These are phyloP conservation scores for Danaus melanippus DNA, from an alignment of 1,140 invertebrate species.

Conservation along the genomic window DNA sequence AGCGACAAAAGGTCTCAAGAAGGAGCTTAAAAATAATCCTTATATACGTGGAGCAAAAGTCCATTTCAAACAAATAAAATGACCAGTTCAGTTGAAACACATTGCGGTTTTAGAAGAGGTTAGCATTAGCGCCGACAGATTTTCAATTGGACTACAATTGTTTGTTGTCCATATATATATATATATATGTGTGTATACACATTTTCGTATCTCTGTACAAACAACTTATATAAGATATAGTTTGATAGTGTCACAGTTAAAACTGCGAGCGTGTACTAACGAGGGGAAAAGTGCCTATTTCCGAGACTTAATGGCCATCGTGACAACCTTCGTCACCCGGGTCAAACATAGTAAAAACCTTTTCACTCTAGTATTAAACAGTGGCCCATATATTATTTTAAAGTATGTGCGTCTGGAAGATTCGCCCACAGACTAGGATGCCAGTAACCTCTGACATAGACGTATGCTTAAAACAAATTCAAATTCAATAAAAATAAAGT, in stretches of 20 bases:
- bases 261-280: slow-evolving; percentile 54
- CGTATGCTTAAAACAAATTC: no score
- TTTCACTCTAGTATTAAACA: no score
- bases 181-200: no score
- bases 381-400: no score
- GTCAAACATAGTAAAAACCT: slow-evolving; percentile 15
- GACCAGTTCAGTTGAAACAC: slow-evolving; percentile 22
- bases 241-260: slow-evolving; percentile 29
- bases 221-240: slow-evolving; percentile 8
- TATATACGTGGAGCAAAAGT: slow-evolving; percentile 18
- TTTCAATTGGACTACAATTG: slow-evolving; percentile 29
- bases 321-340: slow-evolving; percentile 41
- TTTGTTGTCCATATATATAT: slow-evolving; percentile 11
- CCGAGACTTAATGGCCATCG: slow-evolving; percentile 60
- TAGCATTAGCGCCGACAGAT: slow-evolving; percentile 28
- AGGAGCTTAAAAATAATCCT: slow-evolving; percentile 25
- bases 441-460: no score
- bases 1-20: slow-evolving; percentile 31
- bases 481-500: no score
- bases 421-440: no score
- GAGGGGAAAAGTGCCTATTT: slow-evolving; percentile 70
- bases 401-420: no score
- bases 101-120: slow-evolving; percentile 26
- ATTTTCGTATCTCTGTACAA: no score
- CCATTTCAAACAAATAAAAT: slow-evolving; percentile 16